phyloP scores from a whole-genome alignment of 2,888 invertebrate species.

The Timandra comae region DNA sequence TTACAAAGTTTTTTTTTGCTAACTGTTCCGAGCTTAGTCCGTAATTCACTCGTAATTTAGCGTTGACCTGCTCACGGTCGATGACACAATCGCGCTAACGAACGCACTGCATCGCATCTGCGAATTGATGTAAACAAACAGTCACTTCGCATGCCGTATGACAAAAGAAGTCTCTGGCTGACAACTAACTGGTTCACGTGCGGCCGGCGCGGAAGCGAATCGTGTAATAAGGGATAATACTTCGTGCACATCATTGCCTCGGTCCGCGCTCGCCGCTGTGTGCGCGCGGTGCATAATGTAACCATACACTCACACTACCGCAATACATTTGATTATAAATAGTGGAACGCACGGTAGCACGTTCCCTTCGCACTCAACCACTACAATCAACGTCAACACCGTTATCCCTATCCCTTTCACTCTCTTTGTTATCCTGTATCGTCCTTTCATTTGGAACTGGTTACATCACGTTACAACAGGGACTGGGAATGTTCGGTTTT shows the following conservation, averaged over 20 bases:
- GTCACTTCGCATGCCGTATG: constrained; percentile 56
- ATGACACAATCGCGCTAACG: constrained; percentile 68
- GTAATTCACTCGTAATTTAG: constrained; percentile 61
- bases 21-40: constrained; percentile 59
- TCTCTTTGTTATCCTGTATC: constrained; percentile 24
- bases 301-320: constrained; percentile 58
- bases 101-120: constrained; percentile 61
- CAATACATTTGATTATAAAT: constrained; percentile 71
- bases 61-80: constrained; percentile 59
- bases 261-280: constrained; percentile 47
- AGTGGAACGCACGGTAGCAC: constrained; percentile 75
- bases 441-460: constrained; percentile 48
- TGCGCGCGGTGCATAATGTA: constrained; percentile 68
- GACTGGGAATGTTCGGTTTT: constrained; percentile 37
- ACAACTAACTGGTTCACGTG: constrained; percentile 68
- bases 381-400: constrained; percentile 64
- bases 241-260: constrained; percentile 74
- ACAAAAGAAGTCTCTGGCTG: constrained; percentile 60
- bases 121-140: constrained; percentile 69
- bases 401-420: constrained; percentile 42
- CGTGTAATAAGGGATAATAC: constrained; percentile 75
- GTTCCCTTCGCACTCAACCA: constrained; percentile 71
- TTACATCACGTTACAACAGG: constrained; percentile 65
- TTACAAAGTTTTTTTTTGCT: constrained; percentile 60
- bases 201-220: constrained; percentile 65